Percentiles rank a stretch among this genome's conserved stretches.
These are phyloP conservation scores for Eonycteris spelaea DNA, from an alignment of 2,113 vertebrate genomes.

Conservation along the genomic window DNA sequence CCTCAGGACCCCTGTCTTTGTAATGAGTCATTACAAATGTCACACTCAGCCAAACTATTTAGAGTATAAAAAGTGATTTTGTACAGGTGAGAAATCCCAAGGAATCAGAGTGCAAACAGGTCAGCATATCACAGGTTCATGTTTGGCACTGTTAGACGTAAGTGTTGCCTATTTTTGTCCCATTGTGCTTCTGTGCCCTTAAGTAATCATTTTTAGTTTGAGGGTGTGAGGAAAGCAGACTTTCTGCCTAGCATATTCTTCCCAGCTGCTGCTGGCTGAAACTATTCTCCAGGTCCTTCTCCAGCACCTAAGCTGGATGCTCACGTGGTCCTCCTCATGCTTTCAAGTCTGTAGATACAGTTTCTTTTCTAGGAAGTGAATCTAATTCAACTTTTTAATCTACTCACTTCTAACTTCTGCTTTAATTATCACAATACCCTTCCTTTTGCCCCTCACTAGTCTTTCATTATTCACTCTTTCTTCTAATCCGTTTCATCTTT, in stretches of 20 bases:
- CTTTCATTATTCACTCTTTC: background rate
- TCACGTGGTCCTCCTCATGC: background rate
- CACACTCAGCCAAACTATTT: background rate
- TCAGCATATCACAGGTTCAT: slow-evolving; percentile 3
- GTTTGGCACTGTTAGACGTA: background rate
- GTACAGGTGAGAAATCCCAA: background rate
- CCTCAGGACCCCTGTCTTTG: background rate
- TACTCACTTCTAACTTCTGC: background rate
- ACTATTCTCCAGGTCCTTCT: background rate
- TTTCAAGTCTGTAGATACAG: background rate
- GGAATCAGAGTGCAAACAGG: background rate
- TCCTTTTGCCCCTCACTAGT: background rate
- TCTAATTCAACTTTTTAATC: background rate
- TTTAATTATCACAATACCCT: background rate
- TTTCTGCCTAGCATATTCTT: background rate
- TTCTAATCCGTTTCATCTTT: background rate
- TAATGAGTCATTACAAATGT: background rate
- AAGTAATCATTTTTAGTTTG: background rate
- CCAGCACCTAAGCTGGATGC: background rate
- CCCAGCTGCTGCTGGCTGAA: background rate
- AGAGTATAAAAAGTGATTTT: background rate
- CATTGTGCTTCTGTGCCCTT: background rate
- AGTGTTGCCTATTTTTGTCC: slow-evolving; percentile 33
- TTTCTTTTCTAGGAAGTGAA: background rate
- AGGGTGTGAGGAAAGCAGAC: background rate